Base-by-base conservation (phyloP, 2,113 vertebrate species). In the Bubo bubo region DNA sequence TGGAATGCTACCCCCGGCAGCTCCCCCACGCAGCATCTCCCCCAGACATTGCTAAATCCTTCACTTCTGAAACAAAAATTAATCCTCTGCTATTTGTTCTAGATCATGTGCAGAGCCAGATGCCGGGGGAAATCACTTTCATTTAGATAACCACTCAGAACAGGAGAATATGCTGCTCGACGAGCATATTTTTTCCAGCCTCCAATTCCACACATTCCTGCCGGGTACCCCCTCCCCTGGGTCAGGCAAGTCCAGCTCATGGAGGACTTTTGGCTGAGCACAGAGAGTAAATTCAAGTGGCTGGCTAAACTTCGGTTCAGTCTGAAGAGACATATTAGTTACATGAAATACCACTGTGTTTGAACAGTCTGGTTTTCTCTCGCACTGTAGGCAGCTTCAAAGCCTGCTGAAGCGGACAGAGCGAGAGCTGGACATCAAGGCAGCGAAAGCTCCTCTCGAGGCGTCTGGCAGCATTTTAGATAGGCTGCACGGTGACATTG, bases 31-130 rank as follows among this genome's bases (percentile, higher is more conserved):
- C 55, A 64, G 89, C 43, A 79, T 88, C 84, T 95, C 91, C 72
- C 76, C 7, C 30, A 93, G 35, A 93, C 59, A 79, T 62, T 86
- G 63, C 92, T 88, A 95, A 97, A 89, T 88, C 90, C 86, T 86
- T 79, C 91, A 63, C 55, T 95, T 95, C 88, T 92, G 70, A 93
- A 95, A 85, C 8, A 0, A 63, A 85, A 89, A 96, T 55, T 95
- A 97, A 95, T 94, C 79, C 93, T 64, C 81, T 62, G 73, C 90
- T 97, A 81, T 97, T 97, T 91, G 77, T 93, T 96, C 89, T 95
- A 94, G 93, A 90, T 90, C 91, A 94, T 90, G 93, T 88, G 71
- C 94, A 58, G 73, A 89, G 84, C 70, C 95, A 90, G 84, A 94
- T 66, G 60, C 92, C 93, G 86, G 92, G 73, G 67, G 93, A 97